Conservation (phyloP, 2,797 vertebrate genomes). For the Danionella dracula region DNA sequence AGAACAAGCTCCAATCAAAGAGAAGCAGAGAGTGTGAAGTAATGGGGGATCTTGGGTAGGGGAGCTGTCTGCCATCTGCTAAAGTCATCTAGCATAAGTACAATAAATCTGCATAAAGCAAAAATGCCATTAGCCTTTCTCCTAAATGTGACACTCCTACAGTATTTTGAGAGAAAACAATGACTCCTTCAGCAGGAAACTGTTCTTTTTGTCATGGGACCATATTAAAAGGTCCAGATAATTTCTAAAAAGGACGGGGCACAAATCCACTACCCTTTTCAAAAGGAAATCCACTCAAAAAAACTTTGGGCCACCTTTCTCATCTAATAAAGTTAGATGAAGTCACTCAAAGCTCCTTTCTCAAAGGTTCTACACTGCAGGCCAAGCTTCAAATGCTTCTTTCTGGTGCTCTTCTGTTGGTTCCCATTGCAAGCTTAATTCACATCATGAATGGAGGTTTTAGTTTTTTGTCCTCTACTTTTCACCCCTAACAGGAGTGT, state of each 20-base stretch:
- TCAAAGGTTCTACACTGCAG: slow-evolving; percentile 10
- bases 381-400: slow-evolving; percentile 20
- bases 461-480: background rate
- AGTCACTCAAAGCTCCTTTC: slow-evolving; percentile 27
- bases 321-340: slow-evolving; percentile 35
- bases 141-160: slow-evolving; percentile 32
- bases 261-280: background rate
- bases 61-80: slow-evolving; percentile 46
- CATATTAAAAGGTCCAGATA: slow-evolving; percentile 15
- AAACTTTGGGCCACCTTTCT: slow-evolving; percentile 3
- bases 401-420: background rate
- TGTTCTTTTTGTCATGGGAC: slow-evolving; percentile 32
- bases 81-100: slow-evolving; percentile 62
- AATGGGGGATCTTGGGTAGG: background rate
- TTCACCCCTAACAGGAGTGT: background rate
- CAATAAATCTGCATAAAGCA: slow-evolving; percentile 67
- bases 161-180: slow-evolving; percentile 65
- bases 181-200: slow-evolving; percentile 58
- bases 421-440: background rate
- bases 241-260: background rate
- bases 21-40: background rate
- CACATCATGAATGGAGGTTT: background rate
- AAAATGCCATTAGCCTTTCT: slow-evolving; percentile 28
- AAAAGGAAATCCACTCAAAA: slow-evolving; percentile 6
- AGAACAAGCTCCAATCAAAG: slow-evolving; percentile 36